Conservation (phyloP, 1,140 invertebrate genomes). For the Araneus ventricosus region DNA sequence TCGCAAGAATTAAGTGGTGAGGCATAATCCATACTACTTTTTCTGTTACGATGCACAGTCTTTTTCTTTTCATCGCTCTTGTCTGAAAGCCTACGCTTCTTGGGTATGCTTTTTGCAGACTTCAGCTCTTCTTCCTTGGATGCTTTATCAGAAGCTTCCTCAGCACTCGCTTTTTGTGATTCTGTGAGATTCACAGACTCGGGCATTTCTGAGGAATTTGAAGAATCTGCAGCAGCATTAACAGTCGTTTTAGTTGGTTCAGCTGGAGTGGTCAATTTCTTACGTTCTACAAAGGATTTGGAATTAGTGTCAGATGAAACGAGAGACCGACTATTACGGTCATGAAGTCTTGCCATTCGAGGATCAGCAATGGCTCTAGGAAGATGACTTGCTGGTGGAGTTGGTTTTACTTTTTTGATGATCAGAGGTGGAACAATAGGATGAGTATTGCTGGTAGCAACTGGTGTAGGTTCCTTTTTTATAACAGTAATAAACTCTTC, state of each 20-base stretch:
- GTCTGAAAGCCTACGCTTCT: conserved; percentile 50
- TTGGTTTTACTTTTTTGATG: conserved; percentile 68
- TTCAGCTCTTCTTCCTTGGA: not conserved
- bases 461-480: conserved; percentile 26
- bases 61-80: conserved; percentile 60
- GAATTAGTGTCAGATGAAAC: not conserved
- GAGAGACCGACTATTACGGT: not conserved
- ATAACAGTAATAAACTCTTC: conserved; percentile 52
- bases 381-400: conserved; percentile 63
- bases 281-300: conserved; percentile 15
- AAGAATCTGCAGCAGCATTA: not conserved
- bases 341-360: conserved; percentile 70
- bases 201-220: not conserved
- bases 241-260: not conserved
- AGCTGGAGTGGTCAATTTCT: not conserved
- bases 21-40: conserved; percentile 75
- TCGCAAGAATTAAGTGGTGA: conserved; percentile 74
- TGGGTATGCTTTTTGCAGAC: conserved; percentile 48
- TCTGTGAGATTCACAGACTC: not conserved
- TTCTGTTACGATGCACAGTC: conserved; percentile 68
- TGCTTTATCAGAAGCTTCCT: not conserved
- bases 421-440: conserved; percentile 58
- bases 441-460: not conserved
- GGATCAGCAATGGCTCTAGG: conserved; percentile 72
- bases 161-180: not conserved